These are phyloP conservation scores for Pammene fasciana DNA, from an alignment of 2,888 invertebrate genomes.

Conservation along the genomic window DNA sequence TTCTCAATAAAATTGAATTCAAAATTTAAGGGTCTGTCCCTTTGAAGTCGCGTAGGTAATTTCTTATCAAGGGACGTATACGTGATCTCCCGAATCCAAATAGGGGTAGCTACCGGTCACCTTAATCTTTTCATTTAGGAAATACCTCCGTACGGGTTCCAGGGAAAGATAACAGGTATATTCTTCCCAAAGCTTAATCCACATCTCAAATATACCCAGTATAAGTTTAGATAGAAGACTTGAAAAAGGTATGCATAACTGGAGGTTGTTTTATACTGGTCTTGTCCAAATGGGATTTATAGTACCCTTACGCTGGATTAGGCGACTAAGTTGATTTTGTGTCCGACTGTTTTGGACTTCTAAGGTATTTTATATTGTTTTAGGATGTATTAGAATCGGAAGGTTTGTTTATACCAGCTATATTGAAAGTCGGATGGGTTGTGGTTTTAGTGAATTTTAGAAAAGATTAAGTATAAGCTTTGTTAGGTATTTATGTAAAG, in stretches of 20 bases:
- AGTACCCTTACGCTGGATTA: constrained; percentile 48
- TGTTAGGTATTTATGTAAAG: not conserved
- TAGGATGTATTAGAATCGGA: constrained; percentile 30
- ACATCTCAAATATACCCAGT: not conserved
- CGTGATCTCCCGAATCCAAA: constrained; percentile 61
- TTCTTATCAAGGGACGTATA: constrained; percentile 43
- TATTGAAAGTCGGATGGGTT: constrained; percentile 14
- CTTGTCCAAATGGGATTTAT: not conserved
- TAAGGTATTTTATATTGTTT: constrained; percentile 40
- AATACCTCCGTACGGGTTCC: constrained; percentile 46
- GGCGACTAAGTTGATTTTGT: constrained; percentile 52
- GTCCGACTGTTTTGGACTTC: constrained; percentile 48
- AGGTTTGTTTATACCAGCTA: constrained; percentile 24
- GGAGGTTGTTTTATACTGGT: not conserved
- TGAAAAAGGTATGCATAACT: not conserved
- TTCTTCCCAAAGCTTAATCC: not conserved
- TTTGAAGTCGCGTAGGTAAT: constrained; percentile 38
- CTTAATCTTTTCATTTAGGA: constrained; percentile 74
- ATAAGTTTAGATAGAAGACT: not conserved
- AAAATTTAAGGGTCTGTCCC: constrained; percentile 29
- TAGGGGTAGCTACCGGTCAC: constrained; percentile 53
- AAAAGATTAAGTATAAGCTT: not conserved
- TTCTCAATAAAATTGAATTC: constrained; percentile 37
- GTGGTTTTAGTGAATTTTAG: constrained; percentile 1
- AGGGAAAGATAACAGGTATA: constrained; percentile 55